Evolutionary conservation across 2,888 invertebrate genomes (phyloP).

Genomic region (Schizaphis graminum): DNA sequence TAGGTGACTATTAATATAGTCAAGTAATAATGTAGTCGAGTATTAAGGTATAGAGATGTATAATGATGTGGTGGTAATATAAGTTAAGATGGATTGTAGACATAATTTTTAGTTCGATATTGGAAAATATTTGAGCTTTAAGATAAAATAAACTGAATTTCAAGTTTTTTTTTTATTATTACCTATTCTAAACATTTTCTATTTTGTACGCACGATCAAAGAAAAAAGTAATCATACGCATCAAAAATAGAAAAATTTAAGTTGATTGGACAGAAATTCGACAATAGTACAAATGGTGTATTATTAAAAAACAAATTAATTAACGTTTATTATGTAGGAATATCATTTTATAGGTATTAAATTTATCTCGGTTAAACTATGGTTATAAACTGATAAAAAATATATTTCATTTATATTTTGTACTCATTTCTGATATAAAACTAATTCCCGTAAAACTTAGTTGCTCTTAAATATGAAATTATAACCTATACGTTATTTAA

Average conservation of each 20-base stretch:
- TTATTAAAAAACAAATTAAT: neutral
- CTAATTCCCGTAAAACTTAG: neutral
- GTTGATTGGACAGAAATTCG: neutral
- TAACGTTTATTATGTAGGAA: neutral
- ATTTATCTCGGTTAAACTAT: neutral
- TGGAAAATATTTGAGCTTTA: neutral
- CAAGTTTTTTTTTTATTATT: neutral
- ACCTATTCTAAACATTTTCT: neutral
- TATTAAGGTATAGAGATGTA: neutral
- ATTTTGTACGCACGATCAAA: neutral
- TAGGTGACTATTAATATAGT: neutral
- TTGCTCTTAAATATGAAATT: neutral
- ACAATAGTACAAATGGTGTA: neutral
- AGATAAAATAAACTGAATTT: neutral
- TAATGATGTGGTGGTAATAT: neutral
- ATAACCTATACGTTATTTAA: neutral
- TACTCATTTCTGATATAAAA: neutral
- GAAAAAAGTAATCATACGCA: neutral
- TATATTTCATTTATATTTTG: neutral
- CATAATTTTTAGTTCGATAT: neutral
- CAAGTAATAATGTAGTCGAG: neutral
- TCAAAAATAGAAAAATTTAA: neutral
- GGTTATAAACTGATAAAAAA: neutral
- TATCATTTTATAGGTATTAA: neutral
- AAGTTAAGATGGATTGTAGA: neutral